These are phyloP conservation scores for Gila robusta DNA, from an alignment of 2,797 vertebrate species.

Conservation along the genomic window DNA sequence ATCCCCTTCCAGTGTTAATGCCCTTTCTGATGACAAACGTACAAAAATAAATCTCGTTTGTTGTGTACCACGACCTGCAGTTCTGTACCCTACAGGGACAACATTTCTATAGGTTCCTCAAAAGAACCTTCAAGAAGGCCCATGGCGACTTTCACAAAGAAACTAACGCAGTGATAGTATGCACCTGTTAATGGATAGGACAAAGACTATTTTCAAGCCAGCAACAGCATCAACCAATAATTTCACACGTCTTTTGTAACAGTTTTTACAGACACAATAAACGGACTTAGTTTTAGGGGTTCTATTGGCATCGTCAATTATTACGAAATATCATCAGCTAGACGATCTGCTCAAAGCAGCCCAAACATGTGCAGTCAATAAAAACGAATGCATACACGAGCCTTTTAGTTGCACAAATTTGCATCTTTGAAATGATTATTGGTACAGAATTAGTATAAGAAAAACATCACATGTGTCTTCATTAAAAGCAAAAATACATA, in stretches of 20 bases:
- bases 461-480: neutral
- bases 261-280: neutral
- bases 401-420: neutral
- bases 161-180: slow-evolving; percentile 11
- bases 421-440: neutral
- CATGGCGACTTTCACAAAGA: slow-evolving; percentile 4
- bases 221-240: neutral
- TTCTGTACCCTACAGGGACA: slow-evolving; percentile 12
- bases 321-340: neutral
- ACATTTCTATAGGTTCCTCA: slow-evolving; percentile 6
- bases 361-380: neutral
- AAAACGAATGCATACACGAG: neutral
- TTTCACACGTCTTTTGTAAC: neutral
- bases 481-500: neutral
- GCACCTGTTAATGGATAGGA: slow-evolving; percentile 41
- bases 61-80: slow-evolving; percentile 10
- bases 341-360: slow-evolving; percentile 9
- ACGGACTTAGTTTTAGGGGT: neutral
- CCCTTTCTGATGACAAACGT: slow-evolving; percentile 33
- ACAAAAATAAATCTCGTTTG: slow-evolving; percentile 30
- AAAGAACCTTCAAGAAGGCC: slow-evolving; percentile 29
- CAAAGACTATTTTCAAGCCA: slow-evolving; percentile 8
- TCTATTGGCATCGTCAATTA: neutral
- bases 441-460: neutral
- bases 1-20: slow-evolving; percentile 18